Evolutionary conservation across 2,888 invertebrate genomes (phyloP).

Genomic region (Scrobipalpa atriplicella): DNA sequence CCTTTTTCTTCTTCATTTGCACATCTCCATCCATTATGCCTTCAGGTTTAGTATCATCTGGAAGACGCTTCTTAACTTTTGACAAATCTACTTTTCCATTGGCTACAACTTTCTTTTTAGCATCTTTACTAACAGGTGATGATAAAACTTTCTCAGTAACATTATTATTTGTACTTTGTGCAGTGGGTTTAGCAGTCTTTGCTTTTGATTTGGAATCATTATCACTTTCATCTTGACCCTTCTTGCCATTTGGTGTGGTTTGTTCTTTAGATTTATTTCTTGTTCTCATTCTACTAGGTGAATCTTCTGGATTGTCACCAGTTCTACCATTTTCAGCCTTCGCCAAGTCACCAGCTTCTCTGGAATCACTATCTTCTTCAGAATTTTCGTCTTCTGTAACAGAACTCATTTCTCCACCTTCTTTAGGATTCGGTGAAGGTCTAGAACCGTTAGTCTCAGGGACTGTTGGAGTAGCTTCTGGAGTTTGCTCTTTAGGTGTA

Average conservation of each 20-base stretch:
- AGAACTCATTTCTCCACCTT: conserved; percentile 88
- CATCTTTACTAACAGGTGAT: conserved; percentile 70
- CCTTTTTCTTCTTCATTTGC: conserved; percentile 81
- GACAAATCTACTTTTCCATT: conserved; percentile 77
- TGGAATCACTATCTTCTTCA: conserved; percentile 97
- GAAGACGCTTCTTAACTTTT: conserved; percentile 83
- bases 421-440: conserved; percentile 87
- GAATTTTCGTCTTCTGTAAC: conserved; percentile 96
- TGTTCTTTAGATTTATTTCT: conserved; percentile 92
- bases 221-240: conserved; percentile 76
- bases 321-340: conserved; percentile 91
- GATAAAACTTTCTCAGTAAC: conserved; percentile 65
- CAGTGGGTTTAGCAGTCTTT: conserved; percentile 61
- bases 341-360: conserved; percentile 90
- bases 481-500: conserved; percentile 88
- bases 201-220: conserved; percentile 71
- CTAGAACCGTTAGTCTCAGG: conserved; percentile 80
- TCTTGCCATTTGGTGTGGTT: conserved; percentile 78
- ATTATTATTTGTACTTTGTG: conserved; percentile 73
- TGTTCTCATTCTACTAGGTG: conserved; percentile 95
- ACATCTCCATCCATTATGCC: conserved; percentile 84
- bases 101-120: conserved; percentile 70
- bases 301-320: conserved; percentile 89
- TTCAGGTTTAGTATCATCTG: conserved; percentile 81
- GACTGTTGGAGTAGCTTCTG: conserved; percentile 81